A percentile compares a stretch with the other conserved stretches of the same genome.
Evolutionary conservation across 2,888 invertebrate species (phyloP).

Genomic region (Drosophila mettleri): DNA sequence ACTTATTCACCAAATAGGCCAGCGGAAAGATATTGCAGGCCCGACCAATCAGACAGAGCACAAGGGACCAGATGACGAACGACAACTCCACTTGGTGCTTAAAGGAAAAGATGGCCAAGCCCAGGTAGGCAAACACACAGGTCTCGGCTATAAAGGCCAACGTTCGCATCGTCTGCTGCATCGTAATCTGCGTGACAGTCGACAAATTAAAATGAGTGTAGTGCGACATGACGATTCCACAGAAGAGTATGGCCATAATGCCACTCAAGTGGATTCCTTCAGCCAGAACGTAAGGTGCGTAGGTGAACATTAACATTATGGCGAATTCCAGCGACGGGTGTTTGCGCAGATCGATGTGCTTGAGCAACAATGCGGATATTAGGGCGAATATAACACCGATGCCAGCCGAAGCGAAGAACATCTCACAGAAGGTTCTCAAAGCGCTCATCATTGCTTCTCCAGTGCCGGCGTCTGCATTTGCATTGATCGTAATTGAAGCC

Average conservation of each 20-base stretch:
- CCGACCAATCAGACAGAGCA: conserved; percentile 95
- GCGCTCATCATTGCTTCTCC: conserved; percentile 95
- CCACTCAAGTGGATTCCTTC: conserved; percentile 98
- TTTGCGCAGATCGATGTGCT: conserved; percentile 97
- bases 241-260: conserved; percentile 99
- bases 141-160: conserved; percentile 99
- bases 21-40: conserved; percentile 99
- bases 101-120: conserved; percentile 91
- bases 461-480: conserved; percentile 88
- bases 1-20: conserved; percentile 96
- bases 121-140: conserved; percentile 99
- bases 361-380: conserved; percentile 95
- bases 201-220: conserved; percentile 99
- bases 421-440: conserved; percentile 95
- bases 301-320: conserved; percentile 99
- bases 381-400: conserved; percentile 98
- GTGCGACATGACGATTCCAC: conserved; percentile 99
- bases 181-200: conserved; percentile 99
- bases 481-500: conserved; percentile 91
- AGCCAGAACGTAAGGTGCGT: conserved; percentile 98
- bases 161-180: conserved; percentile 98
- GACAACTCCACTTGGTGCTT: conserved; percentile 96
- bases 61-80: conserved; percentile 96
- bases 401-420: conserved; percentile 99
- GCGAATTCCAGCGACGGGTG: conserved; percentile 99